phyloP scores from a whole-genome alignment of 2,113 vertebrate species.

The Perognathus longimembris region DNA sequence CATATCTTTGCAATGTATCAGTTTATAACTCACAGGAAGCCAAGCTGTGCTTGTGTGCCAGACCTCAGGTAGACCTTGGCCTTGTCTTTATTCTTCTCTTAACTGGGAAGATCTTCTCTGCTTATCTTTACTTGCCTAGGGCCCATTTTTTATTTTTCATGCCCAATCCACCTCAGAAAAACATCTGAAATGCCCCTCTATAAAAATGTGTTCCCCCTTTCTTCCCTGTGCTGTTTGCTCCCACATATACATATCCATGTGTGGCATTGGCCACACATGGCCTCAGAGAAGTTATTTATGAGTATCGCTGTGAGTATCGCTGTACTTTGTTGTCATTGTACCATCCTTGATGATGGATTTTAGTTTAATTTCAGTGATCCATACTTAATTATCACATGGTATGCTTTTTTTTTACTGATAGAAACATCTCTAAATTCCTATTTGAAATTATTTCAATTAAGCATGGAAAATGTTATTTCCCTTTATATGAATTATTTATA shows the following conservation, averaged over 20 bases:
- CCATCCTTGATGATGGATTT: neutral
- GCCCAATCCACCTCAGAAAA: neutral
- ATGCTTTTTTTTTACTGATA: constrained; percentile 38
- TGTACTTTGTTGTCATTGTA: neutral
- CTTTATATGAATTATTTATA: constrained; percentile 66
- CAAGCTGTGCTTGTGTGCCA: neutral
- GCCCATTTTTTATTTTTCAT: neutral
- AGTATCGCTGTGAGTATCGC: neutral
- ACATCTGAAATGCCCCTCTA: neutral
- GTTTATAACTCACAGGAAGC: neutral
- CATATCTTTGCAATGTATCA: neutral
- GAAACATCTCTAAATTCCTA: constrained; percentile 41
- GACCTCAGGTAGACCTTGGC: neutral
- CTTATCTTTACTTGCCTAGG: neutral
- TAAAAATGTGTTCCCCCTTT: neutral
- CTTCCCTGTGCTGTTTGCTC: neutral
- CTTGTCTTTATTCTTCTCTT: neutral
- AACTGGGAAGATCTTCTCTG: neutral
- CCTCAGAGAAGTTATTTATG: neutral
- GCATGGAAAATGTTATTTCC: constrained; percentile 28
- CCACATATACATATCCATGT: accelerated
- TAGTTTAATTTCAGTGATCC: neutral
- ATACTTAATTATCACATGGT: constrained; percentile 7
- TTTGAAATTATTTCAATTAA: constrained; percentile 62
- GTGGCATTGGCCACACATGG: neutral